Base-by-base conservation (phyloP, 2,797 vertebrate genomes). In the Eurystomus glaucurus region DNA sequence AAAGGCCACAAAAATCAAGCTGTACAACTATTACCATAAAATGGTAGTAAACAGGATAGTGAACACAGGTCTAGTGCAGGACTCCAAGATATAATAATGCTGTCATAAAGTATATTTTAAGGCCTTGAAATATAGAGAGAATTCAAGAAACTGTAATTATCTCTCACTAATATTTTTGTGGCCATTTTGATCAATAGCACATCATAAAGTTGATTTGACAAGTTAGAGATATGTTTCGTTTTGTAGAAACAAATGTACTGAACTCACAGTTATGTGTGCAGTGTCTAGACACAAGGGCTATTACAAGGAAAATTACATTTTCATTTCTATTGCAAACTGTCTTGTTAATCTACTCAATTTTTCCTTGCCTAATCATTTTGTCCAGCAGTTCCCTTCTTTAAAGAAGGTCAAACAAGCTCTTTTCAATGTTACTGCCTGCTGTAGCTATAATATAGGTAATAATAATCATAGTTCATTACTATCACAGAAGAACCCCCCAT, bases 261-360 rank as follows among this genome's bases (percentile, higher is more conserved):
- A 89, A 86, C 64, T 96, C 86, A 57, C 77, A 66, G 57, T 94
- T 90, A 62, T 91, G 22, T 35, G 61, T 72, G 54, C 39, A 35
- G 65, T 89, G 22, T 85, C 93, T 96, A 97, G 96, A 95, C 94
- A 94, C 52, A 20, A 69, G 61, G 72, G 69, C 68, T 92, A 85
- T 97, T 92, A 91, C 65, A 82, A 88, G 21, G 78, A 95, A 97
- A 93, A 94, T 93, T 74, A 79, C 61, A 92, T 93, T 96, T 94
- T 95, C 88, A 92, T 95, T 96, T 93, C 94, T 92, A 77, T 70
- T 70, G 80, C 70, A 95, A 96, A 94, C 70, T 92, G 77, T 92
- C 90, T 77, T 92, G 70, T 94, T 96, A 96, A 91, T 96, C 74
- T 96, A n/a, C 37, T 92, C 92, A 71, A 70, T 94, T 93, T 86